A percentile compares a stretch with the other conserved stretches of the same genome.
These are phyloP conservation scores for Neodontobutis hainanensis DNA, from an alignment of 2,113 vertebrate species.

Conservation along the genomic window DNA sequence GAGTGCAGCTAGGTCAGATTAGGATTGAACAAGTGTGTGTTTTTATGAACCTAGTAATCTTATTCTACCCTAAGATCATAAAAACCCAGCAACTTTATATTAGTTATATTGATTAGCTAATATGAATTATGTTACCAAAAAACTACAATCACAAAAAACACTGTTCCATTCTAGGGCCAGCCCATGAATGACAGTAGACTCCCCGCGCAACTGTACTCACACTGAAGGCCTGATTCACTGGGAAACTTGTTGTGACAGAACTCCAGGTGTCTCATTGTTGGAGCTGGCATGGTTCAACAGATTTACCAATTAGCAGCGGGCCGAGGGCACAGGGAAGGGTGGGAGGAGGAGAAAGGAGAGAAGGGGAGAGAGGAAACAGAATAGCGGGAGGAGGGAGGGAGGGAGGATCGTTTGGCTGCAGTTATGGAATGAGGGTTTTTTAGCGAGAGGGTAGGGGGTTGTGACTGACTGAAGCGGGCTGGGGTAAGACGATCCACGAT, in stretches of 20 bases:
- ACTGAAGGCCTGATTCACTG: constrained; percentile 77
- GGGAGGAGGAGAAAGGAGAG: constrained; percentile 50
- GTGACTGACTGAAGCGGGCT: constrained; percentile 44
- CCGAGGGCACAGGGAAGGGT: constrained; percentile 66
- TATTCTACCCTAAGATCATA: no score
- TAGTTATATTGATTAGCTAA: constrained; percentile 29
- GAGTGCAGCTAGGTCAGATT: constrained; percentile 28
- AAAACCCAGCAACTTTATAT: no score
- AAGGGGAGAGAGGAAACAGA: constrained; percentile 27
- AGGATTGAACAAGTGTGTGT: constrained; percentile 42
- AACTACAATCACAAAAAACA: constrained; percentile 8
- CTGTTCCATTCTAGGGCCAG: constrained; percentile 11
- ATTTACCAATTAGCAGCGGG: constrained; percentile 85
- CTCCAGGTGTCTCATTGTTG: constrained; percentile 88
- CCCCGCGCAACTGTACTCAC: constrained; percentile 62
- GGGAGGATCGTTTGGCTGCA: constrained; percentile 45
- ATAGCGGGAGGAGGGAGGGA: constrained; percentile 33
- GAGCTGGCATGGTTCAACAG: constrained; percentile 81
- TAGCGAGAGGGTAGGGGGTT: constrained; percentile 37
- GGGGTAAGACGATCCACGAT: constrained; percentile 72
- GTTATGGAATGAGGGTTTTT: constrained; percentile 73
- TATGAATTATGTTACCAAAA: constrained; percentile 19
- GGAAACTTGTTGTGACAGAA: constrained; percentile 86
- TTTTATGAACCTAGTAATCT: constrained; percentile 7
- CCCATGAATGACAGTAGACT: constrained; percentile 40